Evolutionary conservation across 1,140 invertebrate genomes (phyloP), one percentile per base, ranked within the genome.

Genomic region (Carcinoscorpius rotundicauda): DNA sequence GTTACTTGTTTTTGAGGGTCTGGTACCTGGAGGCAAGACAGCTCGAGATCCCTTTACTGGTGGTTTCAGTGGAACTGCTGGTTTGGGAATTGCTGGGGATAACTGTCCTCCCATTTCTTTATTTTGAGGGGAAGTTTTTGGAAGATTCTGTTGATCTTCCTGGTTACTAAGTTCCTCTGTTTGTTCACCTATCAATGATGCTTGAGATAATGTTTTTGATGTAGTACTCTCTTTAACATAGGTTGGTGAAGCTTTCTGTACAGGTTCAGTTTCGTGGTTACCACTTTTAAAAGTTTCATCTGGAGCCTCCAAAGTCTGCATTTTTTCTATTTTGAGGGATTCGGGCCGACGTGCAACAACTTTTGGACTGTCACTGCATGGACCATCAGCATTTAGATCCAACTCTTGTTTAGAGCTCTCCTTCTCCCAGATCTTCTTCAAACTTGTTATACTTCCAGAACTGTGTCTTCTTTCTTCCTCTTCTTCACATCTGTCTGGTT

Each of bases 341-440:
- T 68, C 67, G 4, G 64, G 53, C 58, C 64, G 67, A 9, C 66
- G 64, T 11, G 64, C 49, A 60, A 64, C 66, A 56, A 66, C 60
- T 66, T 68, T 68, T 6, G 67, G 67, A 56, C 51, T 52, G 6
- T 63, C 52, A 53, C 64, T 68, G 49, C 64, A 62, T 51, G 57
- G 8, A 63, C 53, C 58, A 49, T 66, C 67, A 52, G 53, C 51
- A 8, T 58, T 48, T n/a, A 62, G 64, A 4, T 68, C 66, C 48
- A 58, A 56, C 60, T 49, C 64, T 48, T 68, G 66, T 29, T 29
- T 29, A 2, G 29, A 29, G 29, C 29, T 29, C 29, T 68, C 67
- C 53, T 68, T 68, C 78, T 93, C 92, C 92, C 92, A 95, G 49
- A 95, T 77, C 76, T 91, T 92, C 74, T 93, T 94, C 68, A 95